phyloP scores from a whole-genome alignment of 2,888 invertebrate species.

The Morpho achilles region DNA sequence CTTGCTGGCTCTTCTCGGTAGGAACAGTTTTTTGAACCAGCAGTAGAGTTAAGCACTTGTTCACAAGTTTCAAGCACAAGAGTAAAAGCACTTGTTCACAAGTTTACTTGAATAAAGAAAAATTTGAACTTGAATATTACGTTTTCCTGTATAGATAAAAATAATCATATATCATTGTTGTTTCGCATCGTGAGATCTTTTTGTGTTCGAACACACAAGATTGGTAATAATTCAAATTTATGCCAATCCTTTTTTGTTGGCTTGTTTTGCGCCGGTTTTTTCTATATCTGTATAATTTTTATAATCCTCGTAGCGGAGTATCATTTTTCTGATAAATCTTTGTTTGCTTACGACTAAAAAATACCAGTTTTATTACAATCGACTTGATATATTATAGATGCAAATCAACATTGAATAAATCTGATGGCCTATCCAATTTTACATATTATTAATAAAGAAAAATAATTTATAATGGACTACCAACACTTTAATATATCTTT shows the following conservation, averaged over 20 bases:
- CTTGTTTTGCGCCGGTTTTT: conserved; percentile 21
- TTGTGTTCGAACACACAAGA: conserved; percentile 33
- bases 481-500: too few species aligned
- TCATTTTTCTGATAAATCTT: conserved; percentile 17
- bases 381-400: conserved; percentile 11
- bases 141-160: conserved; percentile 59
- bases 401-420: conserved; percentile 2
- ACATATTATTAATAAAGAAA: too few species aligned
- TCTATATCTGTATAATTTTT: conserved; percentile 18
- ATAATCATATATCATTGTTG: conserved; percentile 44
- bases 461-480: too few species aligned
- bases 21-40: too few species aligned
- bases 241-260: conserved; percentile 27
- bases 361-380: conserved; percentile 4
- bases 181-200: conserved; percentile 48
- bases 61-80: too few species aligned
- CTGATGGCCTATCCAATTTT: too few species aligned
- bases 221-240: conserved; percentile 31
- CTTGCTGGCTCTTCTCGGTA: too few species aligned
- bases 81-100: too few species aligned
- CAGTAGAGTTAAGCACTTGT: too few species aligned
- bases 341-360: conserved; percentile 10
- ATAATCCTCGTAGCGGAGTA: conserved; percentile 11
- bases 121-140: conserved; percentile 31
- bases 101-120: too few species aligned